Percentiles rank a stretch among this genome's conserved stretches.
phyloP scores from a whole-genome alignment of 2,888 invertebrate genomes.

The Crocallis elinguaria region DNA sequence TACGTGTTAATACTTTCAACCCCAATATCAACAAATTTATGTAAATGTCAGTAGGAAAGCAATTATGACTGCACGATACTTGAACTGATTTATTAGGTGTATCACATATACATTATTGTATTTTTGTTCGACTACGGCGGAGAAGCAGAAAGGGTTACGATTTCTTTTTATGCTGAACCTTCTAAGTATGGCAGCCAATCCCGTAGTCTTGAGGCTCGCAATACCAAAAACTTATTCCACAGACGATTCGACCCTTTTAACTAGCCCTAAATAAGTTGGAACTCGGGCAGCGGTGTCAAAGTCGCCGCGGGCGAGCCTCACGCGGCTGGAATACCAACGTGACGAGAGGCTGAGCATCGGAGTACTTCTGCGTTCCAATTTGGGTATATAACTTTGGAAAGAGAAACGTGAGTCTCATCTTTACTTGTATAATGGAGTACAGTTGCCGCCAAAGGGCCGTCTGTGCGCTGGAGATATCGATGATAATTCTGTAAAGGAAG shows the following conservation, averaged over 20 bases:
- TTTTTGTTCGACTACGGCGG: too few relatives aligned
- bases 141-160: too few relatives aligned
- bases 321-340: conserved; percentile 39
- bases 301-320: conserved; percentile 20
- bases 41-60: too few relatives aligned
- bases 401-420: not conserved
- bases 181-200: not conserved
- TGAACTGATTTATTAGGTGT: too few relatives aligned
- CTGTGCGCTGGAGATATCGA: too few relatives aligned
- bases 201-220: not conserved
- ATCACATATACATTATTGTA: too few relatives aligned
- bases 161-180: too few relatives aligned
- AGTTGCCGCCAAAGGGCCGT: too few relatives aligned
- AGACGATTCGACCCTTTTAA: conserved; percentile 36
- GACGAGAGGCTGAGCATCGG: not conserved
- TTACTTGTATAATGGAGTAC: not conserved
- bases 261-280: conserved; percentile 44
- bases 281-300: conserved; percentile 32
- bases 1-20: too few relatives aligned
- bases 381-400: not conserved
- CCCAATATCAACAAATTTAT: too few relatives aligned
- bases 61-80: too few relatives aligned
- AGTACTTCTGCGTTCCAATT: not conserved
- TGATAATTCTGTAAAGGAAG: too few relatives aligned
- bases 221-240: conserved; percentile 26